Evolutionary conservation across 2,888 invertebrate species (phyloP), one percentile per base, ranked within the genome.

Genomic region (Meloe dianella): DNA sequence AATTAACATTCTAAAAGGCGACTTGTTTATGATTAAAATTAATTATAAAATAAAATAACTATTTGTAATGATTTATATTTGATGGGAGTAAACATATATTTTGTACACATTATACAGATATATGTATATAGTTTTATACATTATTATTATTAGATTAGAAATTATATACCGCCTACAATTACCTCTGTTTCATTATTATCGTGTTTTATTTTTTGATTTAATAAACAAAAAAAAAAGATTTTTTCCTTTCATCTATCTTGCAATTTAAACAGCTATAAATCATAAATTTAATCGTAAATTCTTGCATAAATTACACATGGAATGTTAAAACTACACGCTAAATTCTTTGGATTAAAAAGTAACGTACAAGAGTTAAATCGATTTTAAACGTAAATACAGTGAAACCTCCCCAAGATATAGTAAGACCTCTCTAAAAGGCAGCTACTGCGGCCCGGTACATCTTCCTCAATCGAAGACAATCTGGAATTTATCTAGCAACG

Each of bases 21-120:
- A 47, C 47, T 47, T 47, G 47, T 47, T 47, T 47, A 47, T 47
- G n/a, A 9, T 20, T 47, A 47, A n/a, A 47, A 47, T 47, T 41
- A 47, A 47, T 47, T 47, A 47, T 22, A 22, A 47, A 47, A 47
- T 47, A 47, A n/a, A 20, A 20, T 1, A 47, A 4, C 2, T 27
- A 27, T 47, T 47, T 20, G 47, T 47, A n/a, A 47, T 47, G 47
- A 47, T 47, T 47, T 47, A 47, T 47, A 47, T 20, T 47, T 47
- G 20, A 47, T 47, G 9, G 20, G 10, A 47, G 20, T 20, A 20
- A n/a, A 12, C 14, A 35, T 35, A 35, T 35, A 27, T 27, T 35
- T 35, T 35, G 14, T 35, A 35, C 14, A 35, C 35, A 35, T 35
- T 14, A 35, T 35, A 7, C 4, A 5, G 1, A 1, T 35, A 35